Conservation (phyloP, 1,140 invertebrate species). For the Chironomus striatipennis region DNA sequence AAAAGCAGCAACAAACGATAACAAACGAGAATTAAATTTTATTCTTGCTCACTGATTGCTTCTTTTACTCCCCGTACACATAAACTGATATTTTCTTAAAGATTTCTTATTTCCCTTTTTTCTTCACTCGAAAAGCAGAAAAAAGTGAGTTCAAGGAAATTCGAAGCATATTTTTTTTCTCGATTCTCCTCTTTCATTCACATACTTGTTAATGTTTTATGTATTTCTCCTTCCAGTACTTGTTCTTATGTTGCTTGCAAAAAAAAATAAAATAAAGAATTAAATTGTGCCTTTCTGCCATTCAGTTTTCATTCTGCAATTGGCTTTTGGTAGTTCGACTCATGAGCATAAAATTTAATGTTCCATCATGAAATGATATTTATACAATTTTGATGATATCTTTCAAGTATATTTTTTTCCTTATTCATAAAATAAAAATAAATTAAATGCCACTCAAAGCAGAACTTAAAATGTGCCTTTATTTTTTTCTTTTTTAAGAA, state of each 20-base stretch:
- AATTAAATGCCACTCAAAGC: conserved; percentile 13
- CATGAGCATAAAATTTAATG: conserved; percentile 8
- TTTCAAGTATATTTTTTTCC: neutral
- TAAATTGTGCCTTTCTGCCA: neutral
- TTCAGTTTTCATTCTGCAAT: neutral
- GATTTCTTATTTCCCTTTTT: neutral
- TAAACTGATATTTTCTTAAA: too few species aligned
- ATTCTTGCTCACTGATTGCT: too few species aligned
- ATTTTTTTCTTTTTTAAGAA: neutral
- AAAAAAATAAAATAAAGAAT: neutral
- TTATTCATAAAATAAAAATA: conserved; percentile 7
- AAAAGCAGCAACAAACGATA: too few species aligned
- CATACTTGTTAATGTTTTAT: neutral
- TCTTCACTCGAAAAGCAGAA: neutral
- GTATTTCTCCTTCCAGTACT: neutral
- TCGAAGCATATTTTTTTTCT: neutral
- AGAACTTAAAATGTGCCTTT: neutral
- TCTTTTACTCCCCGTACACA: too few species aligned
- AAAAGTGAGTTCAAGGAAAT: conserved; percentile 20
- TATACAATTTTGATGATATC: neutral
- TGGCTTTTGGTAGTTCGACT: neutral
- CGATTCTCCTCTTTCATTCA: neutral
- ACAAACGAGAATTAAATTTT: too few species aligned
- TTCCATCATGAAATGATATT: conserved; percentile 14
- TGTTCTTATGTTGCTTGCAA: neutral